Evolutionary conservation across 2,113 vertebrate species (phyloP).

Genomic region (Penelope pileata): DNA sequence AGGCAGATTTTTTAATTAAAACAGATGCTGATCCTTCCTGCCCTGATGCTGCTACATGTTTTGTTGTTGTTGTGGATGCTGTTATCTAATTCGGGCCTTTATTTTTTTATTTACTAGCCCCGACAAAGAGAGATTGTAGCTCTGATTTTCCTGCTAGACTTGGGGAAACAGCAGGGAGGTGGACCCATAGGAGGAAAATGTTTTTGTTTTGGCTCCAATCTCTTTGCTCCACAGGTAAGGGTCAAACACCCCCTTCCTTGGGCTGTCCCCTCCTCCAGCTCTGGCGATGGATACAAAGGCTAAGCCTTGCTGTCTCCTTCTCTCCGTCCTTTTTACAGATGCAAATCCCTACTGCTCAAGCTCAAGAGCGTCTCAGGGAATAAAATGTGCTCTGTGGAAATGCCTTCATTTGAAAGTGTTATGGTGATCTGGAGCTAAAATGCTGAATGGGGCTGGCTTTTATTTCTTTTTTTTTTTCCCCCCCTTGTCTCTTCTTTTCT

Average conservation of each 20-base stretch:
- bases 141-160: background rate
- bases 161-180: background rate
- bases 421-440: background rate
- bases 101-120: slow-evolving; percentile 52
- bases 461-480: background rate
- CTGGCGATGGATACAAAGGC: background rate
- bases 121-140: background rate
- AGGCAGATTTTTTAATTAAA: slow-evolving; percentile 70
- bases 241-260: background rate
- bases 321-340: slow-evolving; percentile 58
- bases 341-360: slow-evolving; percentile 54
- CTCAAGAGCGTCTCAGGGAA: slow-evolving; percentile 33
- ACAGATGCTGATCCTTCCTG: slow-evolving; percentile 42
- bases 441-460: background rate
- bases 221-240: background rate
- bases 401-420: slow-evolving; percentile 36
- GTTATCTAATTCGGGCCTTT: slow-evolving; percentile 48
- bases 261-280: background rate
- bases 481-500: background rate
- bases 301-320: slow-evolving; percentile 49
- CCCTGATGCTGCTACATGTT: slow-evolving; percentile 31
- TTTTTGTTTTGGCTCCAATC: background rate
- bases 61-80: slow-evolving; percentile 40
- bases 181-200: background rate
- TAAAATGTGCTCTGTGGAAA: slow-evolving; percentile 10